phyloP scores from a whole-genome alignment of 2,797 vertebrate species.

The Lindbergichthys nudifrons region DNA sequence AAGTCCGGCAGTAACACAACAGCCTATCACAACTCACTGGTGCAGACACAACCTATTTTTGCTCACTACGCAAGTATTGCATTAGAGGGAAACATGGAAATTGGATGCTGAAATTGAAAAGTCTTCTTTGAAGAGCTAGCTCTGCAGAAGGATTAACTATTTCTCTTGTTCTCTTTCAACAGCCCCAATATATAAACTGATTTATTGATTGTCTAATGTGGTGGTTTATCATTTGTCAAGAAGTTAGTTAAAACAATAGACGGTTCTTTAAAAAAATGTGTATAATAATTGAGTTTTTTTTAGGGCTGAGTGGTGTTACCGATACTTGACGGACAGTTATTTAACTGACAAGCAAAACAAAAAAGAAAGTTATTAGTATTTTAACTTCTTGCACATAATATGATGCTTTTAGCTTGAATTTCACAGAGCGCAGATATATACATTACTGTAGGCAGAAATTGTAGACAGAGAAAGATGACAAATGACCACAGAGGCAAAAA shows the following conservation, averaged over 20 bases:
- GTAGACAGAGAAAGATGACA: background rate
- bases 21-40: conserved; percentile 77
- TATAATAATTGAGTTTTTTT: conserved; percentile 49
- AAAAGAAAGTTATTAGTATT: background rate
- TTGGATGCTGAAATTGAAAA: conserved; percentile 79
- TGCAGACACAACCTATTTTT: conserved; percentile 73
- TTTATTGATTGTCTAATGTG: conserved; percentile 73
- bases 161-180: conserved; percentile 54
- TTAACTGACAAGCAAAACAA: background rate
- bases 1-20: conserved; percentile 74
- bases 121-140: conserved; percentile 61
- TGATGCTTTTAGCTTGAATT: background rate
- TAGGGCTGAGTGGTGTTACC: conserved; percentile 3
- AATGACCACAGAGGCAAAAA: background rate
- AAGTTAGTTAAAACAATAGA: conserved; percentile 57
- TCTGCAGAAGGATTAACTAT: conserved; percentile 55
- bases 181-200: conserved; percentile 54
- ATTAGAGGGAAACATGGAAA: conserved; percentile 72
- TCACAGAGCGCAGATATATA: background rate
- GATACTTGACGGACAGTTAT: background rate
- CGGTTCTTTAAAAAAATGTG: conserved; percentile 46
- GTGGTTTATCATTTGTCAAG: conserved; percentile 69
- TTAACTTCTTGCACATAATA: background rate
- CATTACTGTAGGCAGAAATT: background rate
- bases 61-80: conserved; percentile 60